Conservation (phyloP, 2,797 vertebrate species). For the Artibeus lituratus region DNA sequence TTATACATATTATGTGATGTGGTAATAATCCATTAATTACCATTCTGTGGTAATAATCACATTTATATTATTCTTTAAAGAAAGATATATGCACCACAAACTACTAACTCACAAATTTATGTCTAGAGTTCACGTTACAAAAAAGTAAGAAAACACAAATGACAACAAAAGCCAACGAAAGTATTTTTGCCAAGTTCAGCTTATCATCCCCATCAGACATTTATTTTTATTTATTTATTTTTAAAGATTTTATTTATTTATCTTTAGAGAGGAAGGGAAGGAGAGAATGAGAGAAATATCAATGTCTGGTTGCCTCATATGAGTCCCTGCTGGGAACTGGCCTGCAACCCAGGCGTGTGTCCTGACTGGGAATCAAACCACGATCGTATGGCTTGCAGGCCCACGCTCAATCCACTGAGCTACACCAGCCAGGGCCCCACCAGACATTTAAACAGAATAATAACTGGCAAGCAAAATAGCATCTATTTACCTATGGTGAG, state of each 20-base stretch:
- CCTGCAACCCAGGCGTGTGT: no score
- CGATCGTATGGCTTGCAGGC: no score
- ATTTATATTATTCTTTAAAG: background rate
- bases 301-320: no score
- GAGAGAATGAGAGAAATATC: no score
- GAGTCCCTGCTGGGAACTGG: no score
- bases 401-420: no score
- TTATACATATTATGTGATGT: background rate
- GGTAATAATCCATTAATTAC: background rate
- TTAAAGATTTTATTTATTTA: no score
- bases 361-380: no score
- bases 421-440: no score
- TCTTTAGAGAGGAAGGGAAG: no score
- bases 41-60: background rate
- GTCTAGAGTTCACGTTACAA: background rate
- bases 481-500: background rate
- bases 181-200: conserved; percentile 14
- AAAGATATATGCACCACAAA: background rate
- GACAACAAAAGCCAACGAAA: background rate
- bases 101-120: background rate
- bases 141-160: conserved; percentile 26
- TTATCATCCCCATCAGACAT: background rate
- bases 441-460: background rate
- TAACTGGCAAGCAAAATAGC: conserved; percentile 13
- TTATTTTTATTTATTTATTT: no score